phyloP scores from a whole-genome alignment of 2,888 invertebrate genomes.

The Amphipoea lucens region DNA sequence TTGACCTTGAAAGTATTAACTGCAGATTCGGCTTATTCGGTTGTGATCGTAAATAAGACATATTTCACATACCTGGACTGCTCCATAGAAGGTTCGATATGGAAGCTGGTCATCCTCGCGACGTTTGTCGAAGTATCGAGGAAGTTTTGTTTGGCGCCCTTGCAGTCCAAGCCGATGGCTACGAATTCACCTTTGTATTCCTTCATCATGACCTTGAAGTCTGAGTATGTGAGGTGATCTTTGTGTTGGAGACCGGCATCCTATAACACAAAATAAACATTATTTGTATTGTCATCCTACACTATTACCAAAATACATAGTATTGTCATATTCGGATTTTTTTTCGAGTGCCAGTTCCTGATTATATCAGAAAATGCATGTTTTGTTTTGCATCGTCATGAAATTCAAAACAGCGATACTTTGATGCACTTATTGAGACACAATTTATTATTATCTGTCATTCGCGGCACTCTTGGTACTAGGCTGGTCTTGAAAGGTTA shows the following conservation, averaged over 20 bases:
- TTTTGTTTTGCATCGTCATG: background rate
- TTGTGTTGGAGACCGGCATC: constrained; percentile 97
- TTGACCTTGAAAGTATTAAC: background rate
- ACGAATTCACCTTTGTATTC: constrained; percentile 99
- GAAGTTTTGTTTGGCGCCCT: constrained; percentile 98
- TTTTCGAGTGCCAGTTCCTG: background rate
- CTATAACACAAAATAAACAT: constrained; percentile 75
- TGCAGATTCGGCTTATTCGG: background rate
- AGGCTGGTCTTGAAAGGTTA: background rate
- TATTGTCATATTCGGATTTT: no score
- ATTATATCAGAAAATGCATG: background rate
- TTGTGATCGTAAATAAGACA: background rate
- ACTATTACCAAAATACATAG: background rate
- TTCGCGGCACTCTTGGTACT: background rate
- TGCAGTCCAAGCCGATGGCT: constrained; percentile 97
- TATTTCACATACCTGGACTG: constrained; percentile 85
- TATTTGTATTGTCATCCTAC: background rate
- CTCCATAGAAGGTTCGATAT: constrained; percentile 95
- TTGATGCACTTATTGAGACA: background rate
- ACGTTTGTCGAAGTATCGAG: constrained; percentile 98
- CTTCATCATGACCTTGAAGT: constrained; percentile 98
- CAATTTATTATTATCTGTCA: background rate
- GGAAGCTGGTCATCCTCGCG: constrained; percentile 98
- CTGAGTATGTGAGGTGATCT: constrained; percentile 96
- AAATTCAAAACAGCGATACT: background rate